phyloP scores from a whole-genome alignment of 30 jellyfish, hydroid and myxozoan genomes.

The Hydractinia echinata region DNA sequence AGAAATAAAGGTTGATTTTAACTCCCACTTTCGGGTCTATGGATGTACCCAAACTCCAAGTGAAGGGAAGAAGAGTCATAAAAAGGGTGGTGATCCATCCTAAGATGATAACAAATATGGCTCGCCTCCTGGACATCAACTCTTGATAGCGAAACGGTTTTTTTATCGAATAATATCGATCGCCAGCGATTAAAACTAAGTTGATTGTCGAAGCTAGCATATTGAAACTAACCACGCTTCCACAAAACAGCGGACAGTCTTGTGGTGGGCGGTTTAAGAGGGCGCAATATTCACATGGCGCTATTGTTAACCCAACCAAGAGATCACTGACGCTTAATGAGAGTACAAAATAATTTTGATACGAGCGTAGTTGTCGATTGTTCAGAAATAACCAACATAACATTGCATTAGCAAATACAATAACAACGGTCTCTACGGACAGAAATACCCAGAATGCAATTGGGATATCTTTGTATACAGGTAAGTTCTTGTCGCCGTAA shows the following conservation, averaged over 20 bases:
- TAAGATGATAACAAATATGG: neutral
- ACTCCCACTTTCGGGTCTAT: neutral
- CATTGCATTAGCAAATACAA: slow-evolving; percentile 24
- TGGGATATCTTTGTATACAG: neutral
- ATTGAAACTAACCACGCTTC: slow-evolving; percentile 38
- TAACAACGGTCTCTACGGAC: slow-evolving; percentile 8
- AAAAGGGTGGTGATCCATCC: slow-evolving; percentile 35
- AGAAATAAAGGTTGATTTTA: slow-evolving; percentile 3
- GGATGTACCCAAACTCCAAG: slow-evolving; percentile 19
- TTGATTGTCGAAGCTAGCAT: slow-evolving; percentile 42
- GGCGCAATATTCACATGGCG: slow-evolving; percentile 62
- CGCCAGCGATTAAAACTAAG: slow-evolving; percentile 36
- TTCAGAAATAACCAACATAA: slow-evolving; percentile 32
- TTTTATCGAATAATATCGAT: slow-evolving; percentile 28
- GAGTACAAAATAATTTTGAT: slow-evolving; percentile 41
- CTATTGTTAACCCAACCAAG: slow-evolving; percentile 33
- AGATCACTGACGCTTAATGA: slow-evolving; percentile 43
- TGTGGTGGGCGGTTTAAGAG: neutral
- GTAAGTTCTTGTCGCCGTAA: neutral
- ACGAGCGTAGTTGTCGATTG: slow-evolving; percentile 20
- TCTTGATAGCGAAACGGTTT: slow-evolving; percentile 39
- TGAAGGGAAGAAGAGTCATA: slow-evolving; percentile 27
- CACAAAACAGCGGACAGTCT: slow-evolving; percentile 32
- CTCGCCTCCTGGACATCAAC: slow-evolving; percentile 23
- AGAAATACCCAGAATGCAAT: slow-evolving; percentile 31